These are phyloP conservation scores for Prunella strophiata DNA, from an alignment of 2,797 vertebrate genomes.

Conservation along the genomic window DNA sequence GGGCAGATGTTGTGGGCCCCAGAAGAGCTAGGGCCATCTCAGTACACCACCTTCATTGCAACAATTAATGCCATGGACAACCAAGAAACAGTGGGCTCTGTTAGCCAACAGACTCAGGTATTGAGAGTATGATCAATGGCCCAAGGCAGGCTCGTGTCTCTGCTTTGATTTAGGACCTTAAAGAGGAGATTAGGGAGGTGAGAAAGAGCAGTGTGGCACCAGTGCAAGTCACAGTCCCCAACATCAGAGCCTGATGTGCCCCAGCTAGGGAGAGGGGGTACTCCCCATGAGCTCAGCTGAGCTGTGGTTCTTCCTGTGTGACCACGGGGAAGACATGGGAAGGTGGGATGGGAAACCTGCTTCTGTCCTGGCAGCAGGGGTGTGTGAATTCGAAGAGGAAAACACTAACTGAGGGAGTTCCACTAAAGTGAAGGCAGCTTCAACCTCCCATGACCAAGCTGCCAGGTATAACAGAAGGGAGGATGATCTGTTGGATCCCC, in stretches of 20 bases:
- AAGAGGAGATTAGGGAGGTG: not conserved
- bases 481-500: no score
- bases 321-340: not conserved
- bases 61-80: not conserved
- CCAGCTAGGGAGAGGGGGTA: no score
- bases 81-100: not conserved
- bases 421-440: not conserved
- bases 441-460: not conserved
- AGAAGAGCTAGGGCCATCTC: not conserved
- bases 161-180: not conserved
- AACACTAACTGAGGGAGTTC: rapidly evolving
- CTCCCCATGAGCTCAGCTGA: rapidly evolving
- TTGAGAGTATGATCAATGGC: not conserved
- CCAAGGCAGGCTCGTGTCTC: not conserved
- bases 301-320: rapidly evolving
- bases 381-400: rapidly evolving
- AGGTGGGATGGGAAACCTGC: not conserved
- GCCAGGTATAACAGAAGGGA: no score
- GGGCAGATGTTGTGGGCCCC: not conserved
- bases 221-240: rapidly evolving
- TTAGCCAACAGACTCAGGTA: rapidly evolving
- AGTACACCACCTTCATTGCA: not conserved
- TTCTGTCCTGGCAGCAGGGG: not conserved
- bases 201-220: not conserved
- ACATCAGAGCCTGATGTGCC: rapidly evolving